A percentile compares a stretch with the other conserved stretches of the same genome.
These are phyloP conservation scores for Epistrophe eligans DNA, from an alignment of 2,888 invertebrate species.

Conservation along the genomic window DNA sequence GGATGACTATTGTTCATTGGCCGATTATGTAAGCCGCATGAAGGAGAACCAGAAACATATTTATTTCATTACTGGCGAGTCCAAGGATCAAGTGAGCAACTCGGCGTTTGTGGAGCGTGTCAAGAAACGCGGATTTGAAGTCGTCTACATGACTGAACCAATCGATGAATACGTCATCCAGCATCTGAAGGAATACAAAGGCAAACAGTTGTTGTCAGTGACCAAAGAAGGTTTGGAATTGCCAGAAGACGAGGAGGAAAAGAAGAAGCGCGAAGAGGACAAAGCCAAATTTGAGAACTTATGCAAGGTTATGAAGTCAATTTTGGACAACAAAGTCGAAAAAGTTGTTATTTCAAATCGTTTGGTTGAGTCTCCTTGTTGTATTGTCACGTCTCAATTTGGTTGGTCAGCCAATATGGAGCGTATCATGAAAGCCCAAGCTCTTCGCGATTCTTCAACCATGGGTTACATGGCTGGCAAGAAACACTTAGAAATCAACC, in stretches of 20 bases:
- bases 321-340: slow-evolving; percentile 98
- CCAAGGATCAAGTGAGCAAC: slow-evolving; percentile 96
- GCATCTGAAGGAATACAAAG: slow-evolving; percentile 99
- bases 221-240: slow-evolving; percentile 99
- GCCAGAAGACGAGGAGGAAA: slow-evolving; percentile 98
- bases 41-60: slow-evolving; percentile 99
- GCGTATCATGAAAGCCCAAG: slow-evolving; percentile 99
- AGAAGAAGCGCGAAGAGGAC: slow-evolving; percentile 97
- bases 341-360: slow-evolving; percentile 98
- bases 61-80: slow-evolving; percentile 99
- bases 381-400: slow-evolving; percentile 99
- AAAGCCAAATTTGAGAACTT: slow-evolving; percentile 87
- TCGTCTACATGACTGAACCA: slow-evolving; percentile 99
- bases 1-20: slow-evolving; percentile 96
- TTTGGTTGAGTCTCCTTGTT: slow-evolving; percentile 98
- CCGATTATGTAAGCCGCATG: slow-evolving; percentile 98
- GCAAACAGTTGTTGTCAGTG: slow-evolving; percentile 97
- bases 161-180: slow-evolving; percentile 99
- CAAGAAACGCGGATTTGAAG: slow-evolving; percentile 98
- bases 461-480: slow-evolving; percentile 99
- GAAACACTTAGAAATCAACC: slow-evolving; percentile 99
- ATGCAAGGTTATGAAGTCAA: slow-evolving; percentile 95
- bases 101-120: slow-evolving; percentile 99
- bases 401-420: slow-evolving; percentile 99
- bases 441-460: slow-evolving; percentile 97